Evolutionary conservation across 2,113 vertebrate genomes (phyloP).

Genomic region (Takifugu flavidus): DNA sequence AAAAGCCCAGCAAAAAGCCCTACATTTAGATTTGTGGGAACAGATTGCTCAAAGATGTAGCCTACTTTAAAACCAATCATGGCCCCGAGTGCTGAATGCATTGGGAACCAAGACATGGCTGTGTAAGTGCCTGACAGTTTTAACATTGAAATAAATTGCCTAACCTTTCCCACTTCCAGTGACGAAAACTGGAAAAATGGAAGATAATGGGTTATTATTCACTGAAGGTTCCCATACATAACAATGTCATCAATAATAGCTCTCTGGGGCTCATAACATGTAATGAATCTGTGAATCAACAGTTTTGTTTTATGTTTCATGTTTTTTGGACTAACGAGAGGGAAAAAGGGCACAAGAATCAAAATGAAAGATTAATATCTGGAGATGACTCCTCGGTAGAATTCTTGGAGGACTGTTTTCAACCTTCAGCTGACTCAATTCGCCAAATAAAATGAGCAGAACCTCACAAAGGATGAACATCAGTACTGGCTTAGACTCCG

Average conservation of each 20-base stretch:
- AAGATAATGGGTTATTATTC: constrained; percentile 81
- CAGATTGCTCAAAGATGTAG: constrained; percentile 70
- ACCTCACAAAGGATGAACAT: constrained; percentile 67
- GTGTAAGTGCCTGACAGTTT: constrained; percentile 75
- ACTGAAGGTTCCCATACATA: constrained; percentile 76
- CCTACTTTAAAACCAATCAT: constrained; percentile 77
- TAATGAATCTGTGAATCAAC: constrained; percentile 59
- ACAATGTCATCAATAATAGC: constrained; percentile 80
- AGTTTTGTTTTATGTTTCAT: constrained; percentile 55
- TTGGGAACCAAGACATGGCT: constrained; percentile 67
- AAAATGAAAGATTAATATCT: not conserved
- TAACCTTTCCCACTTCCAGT: constrained; percentile 80
- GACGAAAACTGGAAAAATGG: constrained; percentile 80
- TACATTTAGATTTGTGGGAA: constrained; percentile 63
- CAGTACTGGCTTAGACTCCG: constrained; percentile 69
- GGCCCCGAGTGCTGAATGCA: constrained; percentile 68
- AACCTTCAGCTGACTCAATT: constrained; percentile 67
- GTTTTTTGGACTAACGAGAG: constrained; percentile 9
- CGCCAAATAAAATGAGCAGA: constrained; percentile 72
- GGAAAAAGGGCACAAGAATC: constrained; percentile 21
- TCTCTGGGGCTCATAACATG: constrained; percentile 35
- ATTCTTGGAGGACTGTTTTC: constrained; percentile 57
- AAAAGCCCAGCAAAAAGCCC: constrained; percentile 42
- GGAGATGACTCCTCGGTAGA: constrained; percentile 42
- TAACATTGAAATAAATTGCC: constrained; percentile 81